Evolutionary conservation across 64 coral and sea anemone species (phyloP), one percentile per base, ranked within the genome.

Genomic region (Pachyseris speciosa): DNA sequence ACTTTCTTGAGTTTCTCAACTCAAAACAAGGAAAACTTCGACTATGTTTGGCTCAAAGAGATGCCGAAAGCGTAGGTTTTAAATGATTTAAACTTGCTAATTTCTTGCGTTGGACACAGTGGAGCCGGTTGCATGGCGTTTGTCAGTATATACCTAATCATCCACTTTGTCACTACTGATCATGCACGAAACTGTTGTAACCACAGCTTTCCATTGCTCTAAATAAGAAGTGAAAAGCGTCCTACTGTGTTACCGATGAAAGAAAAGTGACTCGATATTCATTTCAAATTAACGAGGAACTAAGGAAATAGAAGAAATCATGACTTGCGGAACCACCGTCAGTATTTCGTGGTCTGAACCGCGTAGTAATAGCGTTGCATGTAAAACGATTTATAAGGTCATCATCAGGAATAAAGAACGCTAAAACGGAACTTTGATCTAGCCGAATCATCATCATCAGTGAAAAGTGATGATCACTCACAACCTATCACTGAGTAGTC

Each of bases 51-150:
- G 30, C 30, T 57, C 75, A 57, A 38, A 57, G 50, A 47, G 32
- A 37, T 24, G 16, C 49, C 75, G 19, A 79, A 58, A 47, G 72
- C 33, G 16, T 79, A 22, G 7, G 30, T 57, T 79, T 79, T 19
- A 57, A 58, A 79, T 79, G 30, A 79, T 79, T 79, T 45, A 32
- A 53, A 76, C 73, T 16, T 26, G 13, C 42, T 55, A 53, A 79
- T 58, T 79, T 79, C 16, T 33, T n/a, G 22, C 2, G 17, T 1
- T 49, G 28, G 75, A 79, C 20, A 36, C 27, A 25, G 37, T 7
- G 50, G 49, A 57, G 75, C 75, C 73, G 47, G 45, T 32, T 31
- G 17, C 28, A 55, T 1, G 7, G 1, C 37, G 2, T 79, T 79
- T 79, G 50, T 79, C 75, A 0, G 49, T 11, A 17, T 22, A 57